These are phyloP conservation scores for Channa maculata DNA, from an alignment of 2,113 vertebrate genomes.

Conservation along the genomic window DNA sequence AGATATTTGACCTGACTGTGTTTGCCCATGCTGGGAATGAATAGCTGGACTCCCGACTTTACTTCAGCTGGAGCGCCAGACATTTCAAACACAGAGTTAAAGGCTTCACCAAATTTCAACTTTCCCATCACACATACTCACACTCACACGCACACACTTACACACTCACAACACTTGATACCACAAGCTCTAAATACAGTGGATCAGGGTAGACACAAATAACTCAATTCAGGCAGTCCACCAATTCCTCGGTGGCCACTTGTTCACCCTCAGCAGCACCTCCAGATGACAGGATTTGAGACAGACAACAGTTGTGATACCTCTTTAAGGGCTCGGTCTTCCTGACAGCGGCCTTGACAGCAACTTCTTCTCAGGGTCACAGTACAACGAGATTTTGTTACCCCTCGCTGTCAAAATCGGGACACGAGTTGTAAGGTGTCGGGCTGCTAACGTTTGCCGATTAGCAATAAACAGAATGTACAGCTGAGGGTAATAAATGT, in stretches of 20 bases:
- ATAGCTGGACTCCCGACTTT: conserved; percentile 45
- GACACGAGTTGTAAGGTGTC: too few species aligned
- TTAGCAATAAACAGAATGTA: neutral
- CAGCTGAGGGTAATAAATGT: neutral
- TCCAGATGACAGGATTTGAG: conserved; percentile 62
- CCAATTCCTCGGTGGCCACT: conserved; percentile 52
- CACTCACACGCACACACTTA: conserved; percentile 33
- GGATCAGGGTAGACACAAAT: conserved; percentile 72
- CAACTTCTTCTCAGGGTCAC: conserved; percentile 9
- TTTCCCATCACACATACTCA: conserved; percentile 69
- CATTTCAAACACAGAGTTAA: conserved; percentile 27
- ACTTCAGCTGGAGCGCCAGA: conserved; percentile 58
- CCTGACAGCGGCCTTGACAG: conserved; percentile 28
- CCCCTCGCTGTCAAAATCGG: too few species aligned
- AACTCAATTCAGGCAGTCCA: conserved; percentile 67
- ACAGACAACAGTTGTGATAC: conserved; percentile 40
- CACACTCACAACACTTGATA: conserved; percentile 72
- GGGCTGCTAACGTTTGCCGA: neutral
- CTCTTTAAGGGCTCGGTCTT: conserved; percentile 15
- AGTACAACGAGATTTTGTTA: conserved; percentile 5
- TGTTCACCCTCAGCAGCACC: conserved; percentile 58
- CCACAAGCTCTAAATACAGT: conserved; percentile 58
- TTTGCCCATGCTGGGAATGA: conserved; percentile 71
- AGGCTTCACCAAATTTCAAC: conserved; percentile 56
- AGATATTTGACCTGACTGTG: conserved; percentile 72